Evolutionary conservation across 2,113 vertebrate species (phyloP).

Genomic region (Isurus oxyrinchus): DNA sequence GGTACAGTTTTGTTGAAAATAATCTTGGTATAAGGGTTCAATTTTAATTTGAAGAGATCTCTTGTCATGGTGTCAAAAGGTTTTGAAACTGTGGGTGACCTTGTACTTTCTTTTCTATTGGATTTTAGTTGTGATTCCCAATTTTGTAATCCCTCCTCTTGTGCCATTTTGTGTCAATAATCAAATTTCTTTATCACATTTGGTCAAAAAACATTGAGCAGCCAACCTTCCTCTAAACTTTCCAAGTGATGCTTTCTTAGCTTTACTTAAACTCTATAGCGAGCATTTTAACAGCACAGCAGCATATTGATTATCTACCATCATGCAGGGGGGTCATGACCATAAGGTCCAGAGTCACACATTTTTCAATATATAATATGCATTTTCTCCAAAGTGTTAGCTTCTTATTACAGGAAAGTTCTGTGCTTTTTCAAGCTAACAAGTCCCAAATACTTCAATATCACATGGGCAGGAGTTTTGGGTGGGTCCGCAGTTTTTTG

Average conservation of each 20-base stretch:
- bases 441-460: neutral
- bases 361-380: neutral
- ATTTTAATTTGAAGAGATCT: slow-evolving; percentile 21
- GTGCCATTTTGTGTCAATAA: neutral
- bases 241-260: neutral
- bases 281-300: neutral
- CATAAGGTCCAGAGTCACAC: neutral
- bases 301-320: neutral
- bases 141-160: neutral
- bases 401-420: neutral
- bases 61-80: neutral
- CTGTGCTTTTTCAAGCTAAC: neutral
- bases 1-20: neutral
- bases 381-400: neutral
- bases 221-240: neutral
- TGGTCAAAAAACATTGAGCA: neutral
- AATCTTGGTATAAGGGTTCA: slow-evolving; percentile 11
- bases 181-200: neutral
- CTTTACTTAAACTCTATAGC: neutral
- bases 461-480: neutral
- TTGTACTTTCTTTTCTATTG: neutral
- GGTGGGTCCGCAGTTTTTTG: too few relatives aligned
- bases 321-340: neutral
- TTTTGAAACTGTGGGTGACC: neutral
- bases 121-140: neutral